Percentiles rank a stretch among this genome's conserved stretches.
phyloP scores from a whole-genome alignment of 2,888 invertebrate genomes.

The Aphrophora alni region DNA sequence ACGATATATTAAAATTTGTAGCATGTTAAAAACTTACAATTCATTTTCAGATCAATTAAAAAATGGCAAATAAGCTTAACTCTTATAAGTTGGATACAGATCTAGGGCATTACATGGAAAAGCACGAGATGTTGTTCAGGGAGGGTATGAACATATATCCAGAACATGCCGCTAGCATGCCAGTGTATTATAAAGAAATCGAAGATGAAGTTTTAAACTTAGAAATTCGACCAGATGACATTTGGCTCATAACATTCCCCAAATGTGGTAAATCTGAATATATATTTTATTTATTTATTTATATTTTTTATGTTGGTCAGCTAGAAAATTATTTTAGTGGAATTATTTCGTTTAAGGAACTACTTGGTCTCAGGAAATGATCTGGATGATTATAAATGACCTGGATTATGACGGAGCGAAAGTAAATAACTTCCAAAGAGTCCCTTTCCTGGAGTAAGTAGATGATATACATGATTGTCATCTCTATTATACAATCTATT shows the following conservation, averaged over 20 bases:
- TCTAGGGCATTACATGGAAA: too few species aligned
- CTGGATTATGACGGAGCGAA: neutral
- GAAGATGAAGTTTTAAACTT: neutral
- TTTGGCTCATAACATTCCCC: neutral
- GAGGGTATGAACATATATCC: too few species aligned
- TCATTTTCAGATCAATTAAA: too few species aligned
- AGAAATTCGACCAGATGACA: neutral
- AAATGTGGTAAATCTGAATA: neutral
- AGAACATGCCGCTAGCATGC: neutral
- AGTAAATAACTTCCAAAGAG: neutral
- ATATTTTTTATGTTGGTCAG: too few species aligned
- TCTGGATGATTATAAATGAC: neutral
- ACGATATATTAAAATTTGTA: too few species aligned
- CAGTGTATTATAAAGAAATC: neutral
- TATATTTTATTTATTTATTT: neutral
- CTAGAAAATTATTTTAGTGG: too few species aligned
- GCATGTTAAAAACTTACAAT: too few species aligned
- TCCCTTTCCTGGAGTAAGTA: neutral
- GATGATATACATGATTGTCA: neutral
- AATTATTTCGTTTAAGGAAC: neutral
- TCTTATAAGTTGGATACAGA: too few species aligned
- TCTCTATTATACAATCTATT: neutral
- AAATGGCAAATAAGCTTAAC: too few species aligned
- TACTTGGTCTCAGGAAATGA: neutral
- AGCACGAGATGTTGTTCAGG: too few species aligned